Conservation (phyloP, 2,888 invertebrate genomes). For the Rhagophthalmus giganteus region DNA sequence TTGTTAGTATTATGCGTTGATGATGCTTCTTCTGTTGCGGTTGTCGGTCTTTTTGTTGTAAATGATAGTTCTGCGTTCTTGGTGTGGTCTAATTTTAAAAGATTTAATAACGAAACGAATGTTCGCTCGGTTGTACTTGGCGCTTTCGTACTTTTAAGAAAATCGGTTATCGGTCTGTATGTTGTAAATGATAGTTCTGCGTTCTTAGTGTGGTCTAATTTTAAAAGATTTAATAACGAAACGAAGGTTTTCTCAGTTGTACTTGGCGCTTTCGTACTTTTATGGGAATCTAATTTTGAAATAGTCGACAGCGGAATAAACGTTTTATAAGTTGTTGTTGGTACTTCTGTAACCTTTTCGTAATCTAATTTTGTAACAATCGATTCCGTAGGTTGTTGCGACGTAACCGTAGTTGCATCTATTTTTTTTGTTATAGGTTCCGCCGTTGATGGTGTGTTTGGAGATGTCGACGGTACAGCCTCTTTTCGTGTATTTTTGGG, state of each 20-base stretch:
- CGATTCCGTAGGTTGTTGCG: no score
- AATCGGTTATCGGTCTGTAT: no score
- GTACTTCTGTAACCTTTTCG: no score
- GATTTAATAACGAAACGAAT: conserved; percentile 7
- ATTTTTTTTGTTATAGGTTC: no score
- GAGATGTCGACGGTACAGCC: conserved; percentile 10
- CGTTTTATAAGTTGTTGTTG: neutral
- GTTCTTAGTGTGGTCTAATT: conserved; percentile 18
- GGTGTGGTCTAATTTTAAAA: conserved; percentile 24
- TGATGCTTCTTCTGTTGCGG: no score
- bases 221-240: conserved; percentile 18
- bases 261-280: no score
- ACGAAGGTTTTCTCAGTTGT: neutral
- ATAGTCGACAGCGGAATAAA: conserved; percentile 11
- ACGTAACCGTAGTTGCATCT: no score
- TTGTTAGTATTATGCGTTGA: neutral
- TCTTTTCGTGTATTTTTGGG: conserved; percentile 22
- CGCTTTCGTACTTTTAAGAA: no score
- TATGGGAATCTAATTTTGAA: conserved; percentile 21
- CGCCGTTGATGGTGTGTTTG: neutral
- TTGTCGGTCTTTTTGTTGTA: no score
- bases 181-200: neutral
- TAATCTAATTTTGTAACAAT: no score
- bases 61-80: conserved; percentile 1
- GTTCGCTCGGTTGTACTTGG: conserved; percentile 15